These are phyloP conservation scores for Dermatemys mawii DNA, from an alignment of 2,113 vertebrate species.

Conservation along the genomic window DNA sequence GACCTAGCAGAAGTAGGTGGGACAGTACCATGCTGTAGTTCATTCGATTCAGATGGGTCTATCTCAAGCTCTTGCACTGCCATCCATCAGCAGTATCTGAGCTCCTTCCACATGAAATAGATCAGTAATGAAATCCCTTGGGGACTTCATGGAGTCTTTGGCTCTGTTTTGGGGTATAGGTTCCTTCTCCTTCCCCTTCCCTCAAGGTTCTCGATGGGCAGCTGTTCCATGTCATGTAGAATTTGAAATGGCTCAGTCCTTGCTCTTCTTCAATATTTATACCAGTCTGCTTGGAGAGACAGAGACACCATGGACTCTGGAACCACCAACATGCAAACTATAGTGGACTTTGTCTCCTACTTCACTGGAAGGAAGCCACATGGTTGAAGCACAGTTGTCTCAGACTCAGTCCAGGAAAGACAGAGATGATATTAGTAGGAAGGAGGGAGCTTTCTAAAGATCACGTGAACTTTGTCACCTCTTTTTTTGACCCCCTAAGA, in stretches of 20 bases:
- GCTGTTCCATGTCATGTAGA: background rate
- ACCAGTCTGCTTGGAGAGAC: background rate
- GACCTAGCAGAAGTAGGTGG: background rate
- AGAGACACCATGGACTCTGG: background rate
- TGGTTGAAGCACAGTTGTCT: background rate
- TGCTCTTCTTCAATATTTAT: background rate
- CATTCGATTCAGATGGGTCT: background rate
- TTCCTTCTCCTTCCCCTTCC: background rate
- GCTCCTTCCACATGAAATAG: rapidly evolving
- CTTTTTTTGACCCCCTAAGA: rapidly evolving
- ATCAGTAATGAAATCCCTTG: background rate
- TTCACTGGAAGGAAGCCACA: background rate
- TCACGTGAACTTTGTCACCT: background rate
- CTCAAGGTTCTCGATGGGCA: background rate
- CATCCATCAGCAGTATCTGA: rapidly evolving
- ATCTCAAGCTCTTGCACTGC: background rate
- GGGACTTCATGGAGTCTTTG: background rate
- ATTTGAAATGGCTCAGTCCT: background rate
- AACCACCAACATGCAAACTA: background rate
- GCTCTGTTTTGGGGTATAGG: background rate
- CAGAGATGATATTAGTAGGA: background rate
- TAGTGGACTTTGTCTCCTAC: background rate
- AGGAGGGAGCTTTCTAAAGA: background rate
- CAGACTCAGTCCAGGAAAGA: background rate
- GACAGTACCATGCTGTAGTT: background rate